Percentiles rank a stretch among this genome's conserved stretches.
phyloP scores from a whole-genome alignment of 2,797 vertebrate species.

The Pteropus rufus region DNA sequence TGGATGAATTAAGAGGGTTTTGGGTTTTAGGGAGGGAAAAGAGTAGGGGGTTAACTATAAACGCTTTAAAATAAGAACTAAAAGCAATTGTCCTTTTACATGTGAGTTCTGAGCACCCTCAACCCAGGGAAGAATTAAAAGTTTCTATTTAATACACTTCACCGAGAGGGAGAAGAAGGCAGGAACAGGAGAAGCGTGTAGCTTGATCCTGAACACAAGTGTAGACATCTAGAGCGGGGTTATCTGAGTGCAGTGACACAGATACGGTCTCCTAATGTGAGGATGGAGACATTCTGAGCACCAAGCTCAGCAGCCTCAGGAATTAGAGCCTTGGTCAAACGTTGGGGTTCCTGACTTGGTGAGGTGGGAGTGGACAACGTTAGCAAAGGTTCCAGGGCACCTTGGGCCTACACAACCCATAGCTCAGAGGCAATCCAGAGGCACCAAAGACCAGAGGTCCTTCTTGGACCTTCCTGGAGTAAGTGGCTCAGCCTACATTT shows the following conservation, averaged over 20 bases:
- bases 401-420: not conserved
- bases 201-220: not conserved
- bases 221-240: not conserved
- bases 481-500: not conserved
- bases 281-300: not conserved
- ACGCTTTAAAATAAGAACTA: not conserved
- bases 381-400: not conserved
- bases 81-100: not conserved
- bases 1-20: not conserved
- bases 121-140: not conserved
- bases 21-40: not conserved
- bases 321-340: not conserved
- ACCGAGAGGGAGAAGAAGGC: not conserved
- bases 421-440: not conserved
- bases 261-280: not conserved
- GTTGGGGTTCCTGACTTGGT: not conserved
- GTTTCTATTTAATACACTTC: not conserved
- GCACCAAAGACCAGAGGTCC: not conserved
- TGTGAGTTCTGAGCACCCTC: not conserved
- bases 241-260: not conserved
- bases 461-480: not conserved
- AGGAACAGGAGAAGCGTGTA: not conserved
- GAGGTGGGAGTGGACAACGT: no score
- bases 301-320: not conserved
- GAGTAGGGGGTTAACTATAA: not conserved